A percentile compares a stretch with the other conserved stretches of the same genome.
Evolutionary conservation across 2,888 invertebrate genomes (phyloP).

Genomic region (Tholera decimalis): DNA sequence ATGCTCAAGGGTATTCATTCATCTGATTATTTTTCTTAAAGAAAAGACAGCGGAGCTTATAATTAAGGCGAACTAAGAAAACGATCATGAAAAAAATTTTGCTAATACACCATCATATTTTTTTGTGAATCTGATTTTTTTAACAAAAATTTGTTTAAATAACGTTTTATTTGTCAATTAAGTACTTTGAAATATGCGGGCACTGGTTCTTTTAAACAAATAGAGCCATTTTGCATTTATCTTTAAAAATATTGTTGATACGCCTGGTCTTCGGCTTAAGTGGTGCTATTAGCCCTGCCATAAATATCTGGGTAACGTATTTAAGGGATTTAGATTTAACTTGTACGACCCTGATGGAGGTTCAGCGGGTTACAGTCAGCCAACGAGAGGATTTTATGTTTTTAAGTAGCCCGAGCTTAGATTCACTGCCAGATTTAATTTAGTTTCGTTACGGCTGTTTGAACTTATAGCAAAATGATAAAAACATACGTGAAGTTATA

Average conservation of each 20-base stretch:
- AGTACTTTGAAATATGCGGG: constrained; percentile 57
- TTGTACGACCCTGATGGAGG: constrained; percentile 86
- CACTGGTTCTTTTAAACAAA: constrained; percentile 56
- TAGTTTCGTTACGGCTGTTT: constrained; percentile 22
- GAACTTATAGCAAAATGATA: constrained; percentile 15
- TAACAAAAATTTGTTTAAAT: constrained; percentile 40
- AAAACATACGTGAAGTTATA: not conserved
- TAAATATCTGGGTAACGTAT: constrained; percentile 89
- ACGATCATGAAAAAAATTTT: constrained; percentile 66
- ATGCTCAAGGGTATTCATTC: constrained; percentile 84
- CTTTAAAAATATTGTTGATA: constrained; percentile 70
- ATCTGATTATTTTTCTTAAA: constrained; percentile 83
- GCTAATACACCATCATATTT: constrained; percentile 29
- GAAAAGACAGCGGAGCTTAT: constrained; percentile 79
- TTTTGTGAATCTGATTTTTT: constrained; percentile 40
- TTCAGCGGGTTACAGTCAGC: constrained; percentile 78
- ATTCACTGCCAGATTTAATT: constrained; percentile 53
- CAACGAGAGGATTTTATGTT: constrained; percentile 74
- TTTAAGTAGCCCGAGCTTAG: constrained; percentile 71
- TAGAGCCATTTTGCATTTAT: constrained; percentile 61
- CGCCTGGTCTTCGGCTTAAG: constrained; percentile 80
- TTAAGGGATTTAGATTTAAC: constrained; percentile 88
- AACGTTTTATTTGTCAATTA: constrained; percentile 56
- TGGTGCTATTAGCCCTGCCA: constrained; percentile 86
- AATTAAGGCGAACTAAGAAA: constrained; percentile 70